Evolutionary conservation across 2,797 vertebrate species (phyloP), one percentile per base, ranked within the genome.

Genomic region (Sylvilagus floridanus): DNA sequence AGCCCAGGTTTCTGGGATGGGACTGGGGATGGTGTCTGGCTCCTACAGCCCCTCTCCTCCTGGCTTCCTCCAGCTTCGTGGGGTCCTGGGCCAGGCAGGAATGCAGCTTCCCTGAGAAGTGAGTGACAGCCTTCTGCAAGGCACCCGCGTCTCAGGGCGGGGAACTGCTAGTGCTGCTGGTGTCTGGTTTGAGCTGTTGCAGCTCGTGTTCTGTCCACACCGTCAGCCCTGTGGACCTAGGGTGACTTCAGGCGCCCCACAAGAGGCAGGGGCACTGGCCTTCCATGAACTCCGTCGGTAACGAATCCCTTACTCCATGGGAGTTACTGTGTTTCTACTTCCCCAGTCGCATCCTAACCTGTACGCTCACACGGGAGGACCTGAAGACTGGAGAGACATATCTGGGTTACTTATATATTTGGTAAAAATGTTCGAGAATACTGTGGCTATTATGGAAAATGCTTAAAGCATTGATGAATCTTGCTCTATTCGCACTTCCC

Each of bases 351-450:
- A 86, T 84, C 14, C 50, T 94, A 86, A 57, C 32, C 28, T 50
- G 69, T 42, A n/a, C 0, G 35, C 10, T 35, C 11, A 17, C 35
- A 35, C 35, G 35, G 50, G 37, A 32, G 95, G 92, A 69, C 22
- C 26, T 60, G 21, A 89, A 88, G 50, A 88, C 52, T 2, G n/a
- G 42, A 89, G 76, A 84, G 66, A 75, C 37, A 11, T 42, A 73
- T 88, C 57, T 69, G 60, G 54, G 13, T 69, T 81, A 37, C 77
- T 83, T 76, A 50, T 77, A 68, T n/a, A 77, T 50, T n/a, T 12
- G n/a, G 19, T 57, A 81, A 89, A 95, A 95, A 75, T 73, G 28
- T 52, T 84, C 91, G 77, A 57, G 30, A 84, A 81, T 47, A 72
- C 7, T 81, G 4, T 12, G 19, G 37, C 42, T 50, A 14, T 63